Evolutionary conservation across 2,797 vertebrate genomes (phyloP).

Genomic region (Hylomyscus alleni): DNA sequence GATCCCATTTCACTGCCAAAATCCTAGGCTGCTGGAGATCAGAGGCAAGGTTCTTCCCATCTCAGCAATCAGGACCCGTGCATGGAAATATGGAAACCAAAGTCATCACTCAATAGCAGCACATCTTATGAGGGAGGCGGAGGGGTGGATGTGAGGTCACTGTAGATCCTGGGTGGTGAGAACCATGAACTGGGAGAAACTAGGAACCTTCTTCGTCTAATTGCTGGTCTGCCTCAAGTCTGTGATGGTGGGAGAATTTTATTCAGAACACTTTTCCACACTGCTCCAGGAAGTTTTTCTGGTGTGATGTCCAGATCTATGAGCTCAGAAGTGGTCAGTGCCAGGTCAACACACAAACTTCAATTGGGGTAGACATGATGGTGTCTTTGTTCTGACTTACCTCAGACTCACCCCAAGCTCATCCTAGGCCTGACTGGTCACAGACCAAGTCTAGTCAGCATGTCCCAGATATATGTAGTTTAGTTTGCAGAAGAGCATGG

Average conservation of each 20-base stretch:
- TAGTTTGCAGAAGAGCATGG: neutral
- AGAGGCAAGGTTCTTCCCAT: neutral
- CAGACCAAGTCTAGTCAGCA: neutral
- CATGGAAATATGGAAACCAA: neutral
- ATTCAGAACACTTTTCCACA: neutral
- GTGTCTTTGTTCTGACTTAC: neutral
- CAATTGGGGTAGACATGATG: neutral
- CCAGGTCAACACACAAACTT: neutral
- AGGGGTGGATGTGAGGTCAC: too few relatives aligned
- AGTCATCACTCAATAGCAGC: neutral
- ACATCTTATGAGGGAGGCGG: neutral
- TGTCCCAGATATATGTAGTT: neutral
- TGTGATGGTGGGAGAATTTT: neutral
- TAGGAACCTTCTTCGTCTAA: neutral
- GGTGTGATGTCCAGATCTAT: neutral
- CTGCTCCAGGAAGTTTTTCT: neutral
- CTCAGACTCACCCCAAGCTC: neutral
- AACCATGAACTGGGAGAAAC: neutral
- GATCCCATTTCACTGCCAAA: neutral
- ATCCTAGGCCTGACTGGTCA: neutral
- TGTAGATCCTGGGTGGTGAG: neutral
- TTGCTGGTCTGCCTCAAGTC: neutral
- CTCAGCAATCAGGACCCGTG: neutral
- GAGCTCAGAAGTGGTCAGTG: neutral
- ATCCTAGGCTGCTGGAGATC: neutral